phyloP scores from a whole-genome alignment of 2,113 vertebrate genomes.

The Delphinapterus leucas region DNA sequence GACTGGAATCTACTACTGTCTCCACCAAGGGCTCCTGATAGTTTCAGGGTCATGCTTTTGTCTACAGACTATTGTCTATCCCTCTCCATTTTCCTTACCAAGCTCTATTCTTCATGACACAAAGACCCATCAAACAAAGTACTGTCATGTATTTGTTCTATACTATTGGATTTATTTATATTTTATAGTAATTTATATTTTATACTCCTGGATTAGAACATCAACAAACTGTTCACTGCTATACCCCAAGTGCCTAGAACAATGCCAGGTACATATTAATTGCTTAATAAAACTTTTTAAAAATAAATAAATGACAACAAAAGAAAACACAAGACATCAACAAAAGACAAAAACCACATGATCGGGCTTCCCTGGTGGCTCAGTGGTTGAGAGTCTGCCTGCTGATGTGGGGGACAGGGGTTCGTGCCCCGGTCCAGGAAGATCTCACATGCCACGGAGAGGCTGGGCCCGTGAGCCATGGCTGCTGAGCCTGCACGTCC shows the following conservation, averaged over 20 bases:
- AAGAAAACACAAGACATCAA: background rate
- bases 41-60: too few species aligned
- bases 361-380: background rate
- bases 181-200: background rate
- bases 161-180: background rate
- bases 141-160: background rate
- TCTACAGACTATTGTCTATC: rapidly evolving
- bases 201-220: background rate
- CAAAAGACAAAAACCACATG: background rate
- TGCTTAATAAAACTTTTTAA: background rate
- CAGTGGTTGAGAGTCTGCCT: too few species aligned
- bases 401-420: too few species aligned
- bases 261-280: background rate
- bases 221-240: background rate
- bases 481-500: too few species aligned
- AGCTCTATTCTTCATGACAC: background rate
- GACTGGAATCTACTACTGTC: background rate
- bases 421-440: too few species aligned
- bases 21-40: background rate
- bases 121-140: background rate
- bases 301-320: background rate
- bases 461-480: too few species aligned
- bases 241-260: background rate
- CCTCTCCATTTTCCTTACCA: background rate
- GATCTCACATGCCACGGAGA: rapidly evolving